Base-by-base conservation (phyloP, 2,113 vertebrate species). In the Falco punctatus region DNA sequence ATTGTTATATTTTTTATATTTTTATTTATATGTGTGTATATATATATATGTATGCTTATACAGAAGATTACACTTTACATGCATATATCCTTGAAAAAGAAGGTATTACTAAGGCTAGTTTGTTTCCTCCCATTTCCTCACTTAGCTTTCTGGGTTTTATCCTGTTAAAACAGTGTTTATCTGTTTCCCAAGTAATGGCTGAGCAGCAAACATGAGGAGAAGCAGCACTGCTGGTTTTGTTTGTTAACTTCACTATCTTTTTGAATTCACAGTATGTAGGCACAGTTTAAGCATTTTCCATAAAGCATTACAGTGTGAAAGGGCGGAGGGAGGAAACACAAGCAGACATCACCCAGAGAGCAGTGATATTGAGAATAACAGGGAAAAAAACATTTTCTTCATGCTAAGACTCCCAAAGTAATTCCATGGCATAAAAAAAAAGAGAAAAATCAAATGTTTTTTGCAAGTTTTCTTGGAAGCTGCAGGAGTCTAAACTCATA, bases 351-450 rank as follows among this genome's bases (percentile, higher is more conserved):
- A 97, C 88, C 65, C 80, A 75, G 80, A 91, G 69, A 97, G 85
- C 71, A 94, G 77, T 87, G 84, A 86, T 97, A 82, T 85, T 83
- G 86, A 97, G 57, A 95, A 94, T 92, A 96, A 96, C 92, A 59
- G n/a, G 30, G 70, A 52, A 96, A 91, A 81, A 72, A 20, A 11
- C 57, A 81, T 92, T 82, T 95, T 97, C 73, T 97, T 98, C 88
- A 96, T 96, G 85, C 59, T 96, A 95, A 96, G 77, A 96, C 61
- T 97, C 88, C 96, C 69, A 91, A 97, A 96, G 70, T 87, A 97
- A 97, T 97, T 96, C 85, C 65, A 91, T 84, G n/a, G 77, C 33
- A 87, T 83, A 86, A 95, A 46, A 52, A 89, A 89, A 88, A 91
- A 94, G 95, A 30, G 46, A 77, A 93, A 93, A 97, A 38, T 61